These are phyloP conservation scores for Brenthis daphne DNA, from an alignment of 2,888 invertebrate species.

Conservation along the genomic window DNA sequence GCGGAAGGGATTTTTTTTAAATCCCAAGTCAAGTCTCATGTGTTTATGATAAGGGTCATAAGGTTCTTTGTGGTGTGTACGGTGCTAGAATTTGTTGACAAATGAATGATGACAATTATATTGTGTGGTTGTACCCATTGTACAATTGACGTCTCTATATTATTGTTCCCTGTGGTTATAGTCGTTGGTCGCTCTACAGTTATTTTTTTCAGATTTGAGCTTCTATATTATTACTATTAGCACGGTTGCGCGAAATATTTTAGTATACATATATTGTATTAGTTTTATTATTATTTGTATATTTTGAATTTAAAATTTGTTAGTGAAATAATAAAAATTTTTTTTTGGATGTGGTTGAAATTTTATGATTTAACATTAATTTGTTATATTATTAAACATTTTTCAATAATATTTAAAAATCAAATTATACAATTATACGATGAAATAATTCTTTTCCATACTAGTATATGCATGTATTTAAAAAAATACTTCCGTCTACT, in stretches of 20 bases:
- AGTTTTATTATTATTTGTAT: not conserved
- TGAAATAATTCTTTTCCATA: too few species aligned
- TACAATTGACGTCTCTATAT: conserved; percentile 65
- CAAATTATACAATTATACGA: too few species aligned
- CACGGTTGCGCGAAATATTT: not conserved
- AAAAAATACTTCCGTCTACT: not conserved
- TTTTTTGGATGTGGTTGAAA: too few species aligned
- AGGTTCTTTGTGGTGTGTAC: conserved; percentile 43
- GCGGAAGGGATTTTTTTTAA: conserved; percentile 52
- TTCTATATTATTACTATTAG: conserved; percentile 15
- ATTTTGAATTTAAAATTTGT: too few species aligned
- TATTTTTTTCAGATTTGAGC: conserved; percentile 37
- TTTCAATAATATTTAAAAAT: too few species aligned
- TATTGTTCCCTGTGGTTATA: conserved; percentile 50
- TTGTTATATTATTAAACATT: too few species aligned
- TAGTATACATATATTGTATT: not conserved
- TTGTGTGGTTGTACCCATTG: conserved; percentile 67
- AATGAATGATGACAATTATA: conserved; percentile 77
- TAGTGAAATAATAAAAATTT: too few species aligned
- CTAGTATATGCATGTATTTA: too few species aligned
- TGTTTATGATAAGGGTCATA: conserved; percentile 52
- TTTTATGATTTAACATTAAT: too few species aligned
- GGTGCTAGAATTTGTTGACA: conserved; percentile 61
- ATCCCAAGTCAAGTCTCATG: conserved; percentile 50
- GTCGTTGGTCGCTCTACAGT: conserved; percentile 44